These are phyloP conservation scores for Scaptomyza reducta DNA, from an alignment of 2,888 invertebrate species.

Conservation along the genomic window DNA sequence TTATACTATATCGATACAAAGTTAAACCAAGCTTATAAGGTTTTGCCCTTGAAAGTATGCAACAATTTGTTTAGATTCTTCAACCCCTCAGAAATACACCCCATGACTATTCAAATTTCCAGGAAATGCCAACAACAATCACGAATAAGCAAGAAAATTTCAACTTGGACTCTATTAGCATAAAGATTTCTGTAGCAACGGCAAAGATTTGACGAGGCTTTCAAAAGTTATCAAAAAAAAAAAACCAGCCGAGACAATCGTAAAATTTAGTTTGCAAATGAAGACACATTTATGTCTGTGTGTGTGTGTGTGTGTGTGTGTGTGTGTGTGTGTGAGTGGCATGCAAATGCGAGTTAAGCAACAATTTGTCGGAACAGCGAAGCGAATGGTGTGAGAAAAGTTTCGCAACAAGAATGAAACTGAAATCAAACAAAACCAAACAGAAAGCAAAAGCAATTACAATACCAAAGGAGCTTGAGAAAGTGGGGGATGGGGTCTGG, in stretches of 20 bases:
- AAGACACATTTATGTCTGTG: constrained; percentile 29
- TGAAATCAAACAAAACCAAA: constrained; percentile 66
- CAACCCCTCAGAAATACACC: not conserved
- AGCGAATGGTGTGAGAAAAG: constrained; percentile 58
- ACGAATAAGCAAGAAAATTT: constrained; percentile 13
- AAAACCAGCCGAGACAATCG: constrained; percentile 31
- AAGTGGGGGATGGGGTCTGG: not conserved
- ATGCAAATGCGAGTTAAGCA: constrained; percentile 59
- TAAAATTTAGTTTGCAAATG: constrained; percentile 72
- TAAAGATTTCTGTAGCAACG: constrained; percentile 45
- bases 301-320: constrained; percentile 24
- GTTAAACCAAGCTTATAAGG: not conserved
- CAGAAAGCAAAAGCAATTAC: constrained; percentile 73
- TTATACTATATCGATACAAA: not conserved
- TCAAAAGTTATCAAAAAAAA: constrained; percentile 2
- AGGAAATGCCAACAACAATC: not conserved
- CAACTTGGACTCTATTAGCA: constrained; percentile 58
- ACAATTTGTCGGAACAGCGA: constrained; percentile 63
- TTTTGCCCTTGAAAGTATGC: constrained; percentile 12
- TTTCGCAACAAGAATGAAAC: constrained; percentile 54
- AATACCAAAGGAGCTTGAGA: constrained; percentile 24
- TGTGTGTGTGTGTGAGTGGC: constrained; percentile 29
- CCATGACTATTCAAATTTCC: constrained; percentile 4
- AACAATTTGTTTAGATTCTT: constrained; percentile 11
- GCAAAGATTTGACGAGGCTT: constrained; percentile 28